A percentile compares a stretch with the other conserved stretches of the same genome.
phyloP scores from a whole-genome alignment of 2,113 vertebrate genomes.

The Lagopus leucura region DNA sequence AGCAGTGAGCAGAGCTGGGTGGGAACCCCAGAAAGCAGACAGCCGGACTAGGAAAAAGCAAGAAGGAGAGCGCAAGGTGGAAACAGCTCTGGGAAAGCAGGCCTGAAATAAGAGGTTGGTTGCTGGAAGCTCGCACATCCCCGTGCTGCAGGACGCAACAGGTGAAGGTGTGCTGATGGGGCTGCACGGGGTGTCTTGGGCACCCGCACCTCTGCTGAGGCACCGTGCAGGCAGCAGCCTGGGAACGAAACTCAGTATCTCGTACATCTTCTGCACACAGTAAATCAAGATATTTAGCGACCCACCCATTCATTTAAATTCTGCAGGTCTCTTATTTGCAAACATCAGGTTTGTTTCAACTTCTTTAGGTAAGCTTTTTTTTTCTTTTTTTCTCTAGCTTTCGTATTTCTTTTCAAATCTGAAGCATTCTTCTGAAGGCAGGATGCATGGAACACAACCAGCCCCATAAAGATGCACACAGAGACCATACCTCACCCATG shows the following conservation, averaged over 20 bases:
- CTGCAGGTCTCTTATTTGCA: neutral
- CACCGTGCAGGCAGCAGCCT: neutral
- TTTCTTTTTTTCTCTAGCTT: neutral
- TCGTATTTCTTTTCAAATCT: neutral
- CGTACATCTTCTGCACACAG: neutral
- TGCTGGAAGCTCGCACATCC: fast-evolving
- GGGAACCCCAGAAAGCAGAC: neutral
- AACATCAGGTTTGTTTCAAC: neutral
- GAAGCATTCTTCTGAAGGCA: fast-evolving
- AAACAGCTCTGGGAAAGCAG: neutral
- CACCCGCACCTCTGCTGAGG: neutral
- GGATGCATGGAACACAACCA: neutral
- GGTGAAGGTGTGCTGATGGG: neutral
- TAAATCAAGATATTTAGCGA: neutral
- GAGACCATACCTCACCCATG: neutral
- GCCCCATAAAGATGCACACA: fast-evolving
- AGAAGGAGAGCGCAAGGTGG: fast-evolving
- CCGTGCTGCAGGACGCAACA: fast-evolving
- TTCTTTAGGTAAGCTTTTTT: neutral
- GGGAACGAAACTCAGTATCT: neutral
- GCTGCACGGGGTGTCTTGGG: neutral
- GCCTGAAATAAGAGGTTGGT: neutral
- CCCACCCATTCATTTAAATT: neutral
- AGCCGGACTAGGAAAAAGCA: neutral
- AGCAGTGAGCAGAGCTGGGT: neutral